Evolutionary conservation across 2,888 invertebrate genomes (phyloP).

Genomic region (Platycnemis pennipes): DNA sequence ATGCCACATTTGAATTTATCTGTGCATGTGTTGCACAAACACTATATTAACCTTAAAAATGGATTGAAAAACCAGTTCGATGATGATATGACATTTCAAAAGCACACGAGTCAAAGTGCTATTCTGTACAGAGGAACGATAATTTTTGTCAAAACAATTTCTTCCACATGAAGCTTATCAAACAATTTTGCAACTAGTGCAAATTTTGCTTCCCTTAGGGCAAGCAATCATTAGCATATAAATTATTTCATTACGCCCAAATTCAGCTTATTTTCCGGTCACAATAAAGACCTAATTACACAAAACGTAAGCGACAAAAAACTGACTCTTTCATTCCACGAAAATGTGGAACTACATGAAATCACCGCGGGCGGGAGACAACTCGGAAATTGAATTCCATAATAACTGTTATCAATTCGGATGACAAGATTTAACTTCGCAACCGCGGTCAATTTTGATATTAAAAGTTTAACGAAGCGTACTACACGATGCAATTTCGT

Average conservation of each 20-base stretch:
- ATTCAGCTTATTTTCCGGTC: neutral
- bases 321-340: neutral
- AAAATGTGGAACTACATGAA: neutral
- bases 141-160: no score
- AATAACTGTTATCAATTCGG: neutral
- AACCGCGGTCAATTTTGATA: neutral
- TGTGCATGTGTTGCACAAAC: no score
- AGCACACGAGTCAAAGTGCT: no score
- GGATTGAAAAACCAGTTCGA: no score
- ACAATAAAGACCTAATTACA: neutral
- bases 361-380: neutral
- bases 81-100: no score
- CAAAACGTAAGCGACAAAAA: neutral
- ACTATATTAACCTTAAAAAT: no score
- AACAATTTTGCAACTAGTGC: neutral
- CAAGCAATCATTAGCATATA: neutral
- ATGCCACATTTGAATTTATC: no score
- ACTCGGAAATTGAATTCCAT: neutral
- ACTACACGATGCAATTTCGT: neutral
- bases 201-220: neutral
- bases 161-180: neutral
- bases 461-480: slow-evolving; percentile 20
- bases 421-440: neutral
- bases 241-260: neutral
- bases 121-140: no score